Percentiles rank a stretch among this genome's conserved stretches.
These are phyloP conservation scores for Dryoscopus gambensis DNA, from an alignment of 2,113 vertebrate genomes.

Conservation along the genomic window DNA sequence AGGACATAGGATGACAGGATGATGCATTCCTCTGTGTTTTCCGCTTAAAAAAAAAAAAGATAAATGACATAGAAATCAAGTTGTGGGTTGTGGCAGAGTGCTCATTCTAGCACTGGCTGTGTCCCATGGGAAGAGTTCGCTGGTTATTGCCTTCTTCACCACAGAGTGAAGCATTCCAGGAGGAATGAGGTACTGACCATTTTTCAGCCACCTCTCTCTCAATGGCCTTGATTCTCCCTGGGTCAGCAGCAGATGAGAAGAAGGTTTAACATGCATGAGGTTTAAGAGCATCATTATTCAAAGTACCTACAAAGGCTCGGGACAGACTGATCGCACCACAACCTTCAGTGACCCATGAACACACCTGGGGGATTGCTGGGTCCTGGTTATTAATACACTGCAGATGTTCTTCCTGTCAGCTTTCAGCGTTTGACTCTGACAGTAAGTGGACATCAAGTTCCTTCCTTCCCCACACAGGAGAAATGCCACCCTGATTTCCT, in stretches of 20 bases:
- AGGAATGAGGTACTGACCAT: neutral
- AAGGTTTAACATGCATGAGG: neutral
- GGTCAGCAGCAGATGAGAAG: neutral
- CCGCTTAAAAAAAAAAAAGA: slow-evolving; percentile 49
- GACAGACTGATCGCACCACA: neutral
- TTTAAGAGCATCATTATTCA: neutral
- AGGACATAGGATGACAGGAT: slow-evolving; percentile 79
- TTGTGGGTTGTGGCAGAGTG: neutral
- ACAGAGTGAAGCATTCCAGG: neutral
- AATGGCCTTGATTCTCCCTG: neutral
- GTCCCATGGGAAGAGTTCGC: neutral
- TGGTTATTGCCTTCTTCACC: neutral
- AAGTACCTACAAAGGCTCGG: neutral
- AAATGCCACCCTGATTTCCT: neutral
- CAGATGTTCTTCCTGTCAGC: neutral
- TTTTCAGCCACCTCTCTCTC: neutral
- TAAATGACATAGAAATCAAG: neutral
- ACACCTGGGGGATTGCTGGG: neutral
- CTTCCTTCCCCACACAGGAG: neutral
- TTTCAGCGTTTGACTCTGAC: neutral
- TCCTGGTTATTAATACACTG: neutral
- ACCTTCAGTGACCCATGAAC: neutral
- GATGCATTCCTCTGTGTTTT: slow-evolving; percentile 65
- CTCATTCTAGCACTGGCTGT: neutral
- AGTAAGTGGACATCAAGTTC: neutral